Percentiles rank a stretch among this genome's conserved stretches.
phyloP scores from a whole-genome alignment of 2,888 invertebrate species.

The Copidosoma aretas region DNA sequence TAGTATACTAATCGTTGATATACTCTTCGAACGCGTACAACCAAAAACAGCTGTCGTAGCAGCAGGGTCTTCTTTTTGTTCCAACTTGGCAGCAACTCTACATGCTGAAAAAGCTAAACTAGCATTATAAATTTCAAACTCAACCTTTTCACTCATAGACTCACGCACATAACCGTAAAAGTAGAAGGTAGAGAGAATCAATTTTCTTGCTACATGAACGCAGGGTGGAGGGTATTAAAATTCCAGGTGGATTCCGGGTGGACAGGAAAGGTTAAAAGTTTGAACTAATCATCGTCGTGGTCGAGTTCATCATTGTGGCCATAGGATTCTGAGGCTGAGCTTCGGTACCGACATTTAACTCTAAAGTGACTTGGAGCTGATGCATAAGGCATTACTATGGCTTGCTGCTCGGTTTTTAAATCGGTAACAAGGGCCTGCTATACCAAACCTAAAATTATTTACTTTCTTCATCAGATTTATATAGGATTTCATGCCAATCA shows the following conservation, averaged over 20 bases:
- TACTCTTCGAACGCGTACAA: too few relatives aligned
- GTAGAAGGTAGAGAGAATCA: too few relatives aligned
- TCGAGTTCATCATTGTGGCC: not conserved
- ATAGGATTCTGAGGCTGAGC: too few relatives aligned
- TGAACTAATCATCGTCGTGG: slow-evolving; percentile 27
- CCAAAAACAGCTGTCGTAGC: too few relatives aligned
- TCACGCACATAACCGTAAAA: not conserved
- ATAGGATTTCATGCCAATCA: too few relatives aligned
- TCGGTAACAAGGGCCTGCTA: not conserved
- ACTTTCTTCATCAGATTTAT: too few relatives aligned
- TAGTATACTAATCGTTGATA: too few relatives aligned
- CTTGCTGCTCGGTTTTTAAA: not conserved
- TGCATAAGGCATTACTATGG: not conserved
- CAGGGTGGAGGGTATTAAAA: slow-evolving; percentile 43
- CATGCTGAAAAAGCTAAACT: not conserved
- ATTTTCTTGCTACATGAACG: slow-evolving; percentile 17
- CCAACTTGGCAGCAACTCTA: too few relatives aligned
- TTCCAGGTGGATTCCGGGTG: slow-evolving; percentile 43
- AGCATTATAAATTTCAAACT: slow-evolving; percentile 31
- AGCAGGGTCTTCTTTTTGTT: too few relatives aligned
- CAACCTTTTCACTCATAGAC: not conserved
- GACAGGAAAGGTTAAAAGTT: slow-evolving; percentile 42
- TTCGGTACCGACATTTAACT: too few relatives aligned
- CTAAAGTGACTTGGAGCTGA: not conserved
- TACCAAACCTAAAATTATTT: too few relatives aligned